Base-by-base conservation (phyloP, 2,113 vertebrate genomes). In the Aplodontia rufa region DNA sequence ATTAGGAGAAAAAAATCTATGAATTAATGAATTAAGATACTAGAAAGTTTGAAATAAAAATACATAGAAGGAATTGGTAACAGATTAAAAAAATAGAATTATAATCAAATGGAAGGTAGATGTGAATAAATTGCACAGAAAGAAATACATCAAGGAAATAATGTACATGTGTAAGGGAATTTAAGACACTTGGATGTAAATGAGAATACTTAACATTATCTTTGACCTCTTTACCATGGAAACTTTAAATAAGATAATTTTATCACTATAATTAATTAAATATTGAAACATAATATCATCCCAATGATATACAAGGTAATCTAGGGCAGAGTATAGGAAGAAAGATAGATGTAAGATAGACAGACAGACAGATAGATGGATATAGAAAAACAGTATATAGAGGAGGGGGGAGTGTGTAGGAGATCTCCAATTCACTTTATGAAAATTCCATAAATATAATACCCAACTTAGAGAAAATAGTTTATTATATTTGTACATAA, bases 391-490 rank as follows among this genome's bases (percentile, higher is more conserved):
- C n/a, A n/a, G n/a, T n/a, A n/a, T n/a, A n/a, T n/a, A n/a, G n/a
- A n/a, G n/a, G n/a, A n/a, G n/a, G n/a, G n/a, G n/a, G n/a, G n/a
- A n/a, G n/a, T n/a, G n/a, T n/a, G n/a, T n/a, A n/a, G n/a, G n/a
- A n/a, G n/a, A 53, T 40, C 37, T 51, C 17, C 8, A 75, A 75
- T n/a, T 82, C 17, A 17, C 28, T 75, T 62, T 42, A 45, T n/a
- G 9, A 40, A 51, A 40, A 49, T 85, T 28, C 28, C 6, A 37
- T 81, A 90, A 51, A 75, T 13, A 45, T 8, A 3, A 53, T 51
- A 69, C 4, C 5, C 2, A 74, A 19, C 58, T 2, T 3, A 0
- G 8, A 22, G 8, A 0, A 60, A 60, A 28, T 60, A 3, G 2
- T 60, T 60, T 60, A 26, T 60, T 28, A n/a, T n/a, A n/a, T n/a